Percentiles rank a stretch among this genome's conserved stretches.
Evolutionary conservation across 1,140 invertebrate genomes (phyloP).

Genomic region (Temnothorax nylanderi): DNA sequence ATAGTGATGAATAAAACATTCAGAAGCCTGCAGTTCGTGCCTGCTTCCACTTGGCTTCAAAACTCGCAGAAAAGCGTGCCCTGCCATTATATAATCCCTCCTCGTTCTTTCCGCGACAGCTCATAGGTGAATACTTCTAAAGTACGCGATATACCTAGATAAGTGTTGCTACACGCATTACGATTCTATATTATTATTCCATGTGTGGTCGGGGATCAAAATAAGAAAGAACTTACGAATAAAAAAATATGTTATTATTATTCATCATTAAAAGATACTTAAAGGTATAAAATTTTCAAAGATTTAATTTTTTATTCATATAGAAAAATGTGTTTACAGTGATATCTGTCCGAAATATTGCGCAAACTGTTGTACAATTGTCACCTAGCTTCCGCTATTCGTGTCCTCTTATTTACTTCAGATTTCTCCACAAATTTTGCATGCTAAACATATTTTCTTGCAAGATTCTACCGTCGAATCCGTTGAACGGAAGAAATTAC

Average conservation of each 20-base stretch:
- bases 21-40: slow-evolving; percentile 53
- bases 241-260: not conserved
- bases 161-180: slow-evolving; percentile 7
- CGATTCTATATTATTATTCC: not conserved
- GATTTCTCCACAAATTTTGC: not conserved
- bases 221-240: not conserved
- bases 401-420: slow-evolving; percentile 1
- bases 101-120: slow-evolving; percentile 32
- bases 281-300: not conserved
- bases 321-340: not conserved
- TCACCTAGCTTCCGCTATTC: not conserved
- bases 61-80: slow-evolving; percentile 56
- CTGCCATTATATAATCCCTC: slow-evolving; percentile 55
- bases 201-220: not conserved
- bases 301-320: not conserved
- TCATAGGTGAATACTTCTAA: slow-evolving; percentile 29
- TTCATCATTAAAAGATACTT: not conserved
- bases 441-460: not conserved
- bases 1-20: slow-evolving; percentile 62
- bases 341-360: not conserved
- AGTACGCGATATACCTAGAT: slow-evolving; percentile 30
- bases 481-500: slow-evolving; percentile 48
- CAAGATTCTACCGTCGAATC: slow-evolving; percentile 20
- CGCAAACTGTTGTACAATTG: not conserved
- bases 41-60: slow-evolving; percentile 55